A percentile compares a stretch with the other conserved stretches of the same genome.
Evolutionary conservation across 2,888 invertebrate species (phyloP).

Genomic region (Adineta ricciae): DNA sequence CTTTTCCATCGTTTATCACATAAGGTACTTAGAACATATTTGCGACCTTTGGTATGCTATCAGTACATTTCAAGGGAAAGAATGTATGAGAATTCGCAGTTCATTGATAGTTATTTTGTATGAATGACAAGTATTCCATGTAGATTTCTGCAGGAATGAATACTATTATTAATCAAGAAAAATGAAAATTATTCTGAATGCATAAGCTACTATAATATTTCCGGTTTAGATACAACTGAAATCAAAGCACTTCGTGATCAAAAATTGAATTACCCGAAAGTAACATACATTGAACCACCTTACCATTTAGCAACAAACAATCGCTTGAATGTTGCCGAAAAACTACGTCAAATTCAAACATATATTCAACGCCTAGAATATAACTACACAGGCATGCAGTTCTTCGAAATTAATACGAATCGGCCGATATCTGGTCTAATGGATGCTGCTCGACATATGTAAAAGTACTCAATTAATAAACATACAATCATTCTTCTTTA

Average conservation of each 20-base stretch:
- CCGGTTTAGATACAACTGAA: constrained; percentile 10
- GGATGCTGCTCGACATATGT: constrained; percentile 25
- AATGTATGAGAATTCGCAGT: no score
- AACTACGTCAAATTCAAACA: constrained; percentile 32
- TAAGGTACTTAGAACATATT: no score
- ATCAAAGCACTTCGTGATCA: constrained; percentile 7
- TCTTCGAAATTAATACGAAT: constrained; percentile 49
- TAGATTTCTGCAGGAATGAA: no score
- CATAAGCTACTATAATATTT: no score
- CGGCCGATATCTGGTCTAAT: constrained; percentile 47
- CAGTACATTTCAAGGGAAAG: no score
- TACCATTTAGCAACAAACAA: constrained; percentile 16
- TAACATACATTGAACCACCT: not conserved
- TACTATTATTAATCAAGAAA: no score
- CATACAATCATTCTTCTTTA: constrained; percentile 34
- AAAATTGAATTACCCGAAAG: not conserved
- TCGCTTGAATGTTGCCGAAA: not conserved
- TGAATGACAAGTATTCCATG: no score
- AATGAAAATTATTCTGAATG: no score
- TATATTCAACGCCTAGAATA: constrained; percentile 31
- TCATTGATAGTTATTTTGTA: no score
- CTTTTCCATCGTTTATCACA: not conserved
- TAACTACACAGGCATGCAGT: constrained; percentile 42
- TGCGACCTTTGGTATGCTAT: no score
- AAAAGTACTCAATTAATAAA: not conserved